A percentile compares a stretch with the other conserved stretches of the same genome.
These are phyloP conservation scores for Phrynocephalus vlangalii DNA, from an alignment of 2,797 vertebrate species.

Conservation along the genomic window DNA sequence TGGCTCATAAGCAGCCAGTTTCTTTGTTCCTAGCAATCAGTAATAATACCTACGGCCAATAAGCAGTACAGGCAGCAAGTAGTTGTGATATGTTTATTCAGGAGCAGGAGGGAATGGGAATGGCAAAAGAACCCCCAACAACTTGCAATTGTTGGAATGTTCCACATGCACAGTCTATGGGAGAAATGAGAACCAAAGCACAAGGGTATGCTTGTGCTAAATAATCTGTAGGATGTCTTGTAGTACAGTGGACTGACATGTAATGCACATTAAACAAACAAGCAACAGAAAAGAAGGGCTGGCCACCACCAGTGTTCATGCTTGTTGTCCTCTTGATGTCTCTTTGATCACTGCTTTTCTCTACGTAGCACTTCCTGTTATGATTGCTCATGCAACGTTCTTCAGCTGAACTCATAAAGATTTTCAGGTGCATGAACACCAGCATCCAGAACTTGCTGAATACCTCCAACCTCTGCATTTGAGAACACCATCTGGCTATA, in stretches of 20 bases:
- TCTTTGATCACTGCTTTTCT: not conserved
- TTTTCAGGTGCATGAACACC: constrained; percentile 10
- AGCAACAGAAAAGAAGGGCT: too few relatives aligned
- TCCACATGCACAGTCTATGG: not conserved
- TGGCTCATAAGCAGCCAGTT: too few relatives aligned
- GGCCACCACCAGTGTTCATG: not conserved
- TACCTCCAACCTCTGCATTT: not conserved
- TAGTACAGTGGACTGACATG: not conserved
- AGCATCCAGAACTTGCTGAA: not conserved
- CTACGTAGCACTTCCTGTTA: not conserved
- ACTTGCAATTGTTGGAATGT: not conserved
- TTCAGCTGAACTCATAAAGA: constrained; percentile 24
- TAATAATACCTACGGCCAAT: not conserved
- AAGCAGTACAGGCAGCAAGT: not conserved
- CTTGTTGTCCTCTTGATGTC: not conserved
- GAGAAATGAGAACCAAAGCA: not conserved
- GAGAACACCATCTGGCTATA: constrained; percentile 15
- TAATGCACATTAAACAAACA: not conserved
- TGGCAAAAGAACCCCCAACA: not conserved
- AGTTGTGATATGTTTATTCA: not conserved
- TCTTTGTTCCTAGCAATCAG: too few relatives aligned
- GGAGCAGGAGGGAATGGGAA: not conserved
- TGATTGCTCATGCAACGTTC: not conserved
- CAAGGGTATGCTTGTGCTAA: not conserved
- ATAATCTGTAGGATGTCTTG: too few relatives aligned